Percentiles rank a stretch among this genome's conserved stretches.
Conservation (phyloP, 2,113 vertebrate genomes). For the Onychostruthus taczanowskii region DNA sequence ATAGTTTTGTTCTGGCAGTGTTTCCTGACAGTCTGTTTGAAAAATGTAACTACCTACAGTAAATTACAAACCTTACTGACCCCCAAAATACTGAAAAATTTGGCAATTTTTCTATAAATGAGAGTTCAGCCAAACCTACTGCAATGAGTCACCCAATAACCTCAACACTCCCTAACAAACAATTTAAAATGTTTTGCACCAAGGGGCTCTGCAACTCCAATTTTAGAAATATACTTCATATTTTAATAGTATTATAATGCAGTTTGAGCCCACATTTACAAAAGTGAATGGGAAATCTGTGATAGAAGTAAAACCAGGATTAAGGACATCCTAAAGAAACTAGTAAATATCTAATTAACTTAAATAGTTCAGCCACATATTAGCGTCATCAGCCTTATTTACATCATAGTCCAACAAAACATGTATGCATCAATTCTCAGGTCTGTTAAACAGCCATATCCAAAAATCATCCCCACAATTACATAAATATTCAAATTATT, state of each 20-base stretch:
- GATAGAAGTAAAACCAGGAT: neutral
- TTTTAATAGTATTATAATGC: neutral
- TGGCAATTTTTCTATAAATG: neutral
- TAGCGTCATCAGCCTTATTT: neutral
- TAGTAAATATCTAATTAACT: neutral
- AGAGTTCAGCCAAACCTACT: neutral
- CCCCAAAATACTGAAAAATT: neutral
- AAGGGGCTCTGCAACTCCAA: neutral
- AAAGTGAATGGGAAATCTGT: neutral
- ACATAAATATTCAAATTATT: neutral
- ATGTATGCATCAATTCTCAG: neutral
- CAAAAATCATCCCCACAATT: neutral
- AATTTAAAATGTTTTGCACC: neutral
- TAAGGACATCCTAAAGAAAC: neutral
- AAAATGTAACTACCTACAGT: neutral
- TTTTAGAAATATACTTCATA: neutral
- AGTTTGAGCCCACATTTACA: neutral
- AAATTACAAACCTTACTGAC: neutral
- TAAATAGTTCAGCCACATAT: neutral
- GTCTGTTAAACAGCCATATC: neutral
- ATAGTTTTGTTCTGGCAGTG: slow-evolving; percentile 29
- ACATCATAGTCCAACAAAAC: neutral
- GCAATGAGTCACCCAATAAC: neutral
- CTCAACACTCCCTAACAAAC: neutral
- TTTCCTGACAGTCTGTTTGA: slow-evolving; percentile 31